Evolutionary conservation across 2,797 vertebrate species (phyloP).

Genomic region (Lepidocolaptes lacrymiger): DNA sequence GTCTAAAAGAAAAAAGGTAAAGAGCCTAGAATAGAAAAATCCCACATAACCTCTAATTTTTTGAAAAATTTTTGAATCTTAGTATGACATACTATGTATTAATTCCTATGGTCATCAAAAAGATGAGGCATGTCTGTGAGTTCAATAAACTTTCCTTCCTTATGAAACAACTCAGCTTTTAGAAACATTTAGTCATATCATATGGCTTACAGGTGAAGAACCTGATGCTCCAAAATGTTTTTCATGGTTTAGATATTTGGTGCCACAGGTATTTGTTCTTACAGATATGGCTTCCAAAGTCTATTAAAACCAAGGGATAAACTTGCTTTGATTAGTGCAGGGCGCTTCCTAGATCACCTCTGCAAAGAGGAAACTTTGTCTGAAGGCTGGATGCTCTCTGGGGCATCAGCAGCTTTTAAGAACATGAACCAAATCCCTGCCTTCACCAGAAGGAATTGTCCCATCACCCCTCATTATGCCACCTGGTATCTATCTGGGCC

Average conservation of each 20-base stretch:
- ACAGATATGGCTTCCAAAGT: not conserved
- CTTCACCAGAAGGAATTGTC: not conserved
- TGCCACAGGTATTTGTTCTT: not conserved
- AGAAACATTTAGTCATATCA: not conserved
- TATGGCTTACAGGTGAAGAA: not conserved
- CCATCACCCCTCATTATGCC: not conserved
- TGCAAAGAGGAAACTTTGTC: not conserved
- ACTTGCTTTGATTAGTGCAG: not conserved
- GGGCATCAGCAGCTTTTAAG: not conserved
- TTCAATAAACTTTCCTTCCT: not conserved
- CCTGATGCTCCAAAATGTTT: not conserved
- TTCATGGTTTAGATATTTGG: not conserved
- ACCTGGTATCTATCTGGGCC: not conserved
- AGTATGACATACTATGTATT: not conserved
- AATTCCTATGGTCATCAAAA: not conserved
- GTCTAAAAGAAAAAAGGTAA: not conserved
- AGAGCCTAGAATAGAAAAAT: not conserved
- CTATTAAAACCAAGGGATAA: not conserved
- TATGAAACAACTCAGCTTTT: not conserved
- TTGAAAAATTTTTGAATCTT: not conserved
- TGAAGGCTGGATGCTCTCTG: not conserved
- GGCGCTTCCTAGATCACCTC: not conserved
- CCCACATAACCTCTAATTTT: not conserved
- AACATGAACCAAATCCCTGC: not conserved
- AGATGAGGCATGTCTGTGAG: not conserved